Conservation (phyloP, 2,888 invertebrate genomes). For the Zootermopsis nevadensis region DNA sequence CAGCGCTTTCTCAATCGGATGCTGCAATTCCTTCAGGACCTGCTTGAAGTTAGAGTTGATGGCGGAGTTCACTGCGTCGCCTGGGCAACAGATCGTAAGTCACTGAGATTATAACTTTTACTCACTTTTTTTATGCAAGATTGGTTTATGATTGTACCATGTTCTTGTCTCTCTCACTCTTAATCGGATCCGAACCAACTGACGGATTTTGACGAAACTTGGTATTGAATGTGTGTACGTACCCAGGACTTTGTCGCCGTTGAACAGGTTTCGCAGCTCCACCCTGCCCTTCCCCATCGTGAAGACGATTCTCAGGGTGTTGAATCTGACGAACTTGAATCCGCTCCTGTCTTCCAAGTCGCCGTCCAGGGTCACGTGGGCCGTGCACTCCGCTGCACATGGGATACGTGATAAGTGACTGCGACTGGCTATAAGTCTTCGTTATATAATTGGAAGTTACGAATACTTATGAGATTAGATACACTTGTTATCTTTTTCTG, state of each 20-base stretch:
- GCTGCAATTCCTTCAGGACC: conserved; percentile 75
- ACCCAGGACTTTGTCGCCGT: conserved; percentile 74
- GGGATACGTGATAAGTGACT: too few relatives aligned
- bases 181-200: too few relatives aligned
- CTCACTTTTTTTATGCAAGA: too few relatives aligned
- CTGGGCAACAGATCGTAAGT: conserved; percentile 48
- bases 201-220: too few relatives aligned
- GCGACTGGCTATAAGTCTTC: too few relatives aligned
- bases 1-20: conserved; percentile 72
- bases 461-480: too few relatives aligned
- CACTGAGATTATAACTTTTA: too few relatives aligned
- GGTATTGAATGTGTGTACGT: conserved; percentile 52
- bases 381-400: conserved; percentile 72
- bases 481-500: too few relatives aligned
- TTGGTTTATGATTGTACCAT: too few relatives aligned
- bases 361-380: conserved; percentile 74
- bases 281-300: conserved; percentile 71
- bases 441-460: too few relatives aligned
- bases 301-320: conserved; percentile 72
- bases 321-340: conserved; percentile 71
- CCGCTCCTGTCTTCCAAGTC: conserved; percentile 68
- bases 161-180: too few relatives aligned
- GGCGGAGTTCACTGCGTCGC: conserved; percentile 60
- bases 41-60: conserved; percentile 75
- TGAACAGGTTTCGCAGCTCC: conserved; percentile 74